Evolutionary conservation across 2,113 vertebrate species (phyloP), one percentile per base, ranked within the genome.

Genomic region (Gobius niger): DNA sequence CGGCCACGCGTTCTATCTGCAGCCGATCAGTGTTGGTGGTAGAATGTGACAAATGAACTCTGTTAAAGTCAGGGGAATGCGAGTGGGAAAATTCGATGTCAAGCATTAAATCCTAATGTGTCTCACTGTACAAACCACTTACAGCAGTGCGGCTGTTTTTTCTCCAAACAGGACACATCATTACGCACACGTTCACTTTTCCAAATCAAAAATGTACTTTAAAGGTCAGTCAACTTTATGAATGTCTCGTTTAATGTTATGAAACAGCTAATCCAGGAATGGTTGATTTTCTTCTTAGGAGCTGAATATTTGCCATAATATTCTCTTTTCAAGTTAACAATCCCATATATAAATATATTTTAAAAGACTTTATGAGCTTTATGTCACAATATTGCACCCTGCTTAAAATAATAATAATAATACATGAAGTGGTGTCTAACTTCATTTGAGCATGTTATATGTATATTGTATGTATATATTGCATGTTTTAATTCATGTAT

Each of bases 71-170:
- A 60, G 63, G 24, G 4, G 47, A 68, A 46, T 64, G 64, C 54
- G 53, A 68, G 71, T 78, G 74, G 66, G 72, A 70, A 84, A 69
- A 51, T 65, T 72, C 15, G 68, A 59, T 34, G 51, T 66, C 63
- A 67, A 61, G 47, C 70, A 75, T 70, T 41, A 73, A 78, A 81
- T 50, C 47, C 42, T 2, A 53, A 62, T 60, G 81, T 80, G 78
- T 65, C 51, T 69, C 9, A 40, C 62, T 59, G 52, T 46, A 75
- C 47, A 69, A 76, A 65, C 67, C 65, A 69, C 49, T 67, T 24
- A 12, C 44, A 63, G 67, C 71, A 63, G 76, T 16, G 50, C 47
- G 49, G 66, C 63, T 67, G 41, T 3, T 63, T 74, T 63, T 50
- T 72, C 50, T 57, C 70, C 51, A 66, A 68, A 73, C 42, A 70